A percentile compares a stretch with the other conserved stretches of the same genome.
These are phyloP conservation scores for Bombus pascuorum DNA, from an alignment of 1,140 invertebrate species.

Conservation along the genomic window DNA sequence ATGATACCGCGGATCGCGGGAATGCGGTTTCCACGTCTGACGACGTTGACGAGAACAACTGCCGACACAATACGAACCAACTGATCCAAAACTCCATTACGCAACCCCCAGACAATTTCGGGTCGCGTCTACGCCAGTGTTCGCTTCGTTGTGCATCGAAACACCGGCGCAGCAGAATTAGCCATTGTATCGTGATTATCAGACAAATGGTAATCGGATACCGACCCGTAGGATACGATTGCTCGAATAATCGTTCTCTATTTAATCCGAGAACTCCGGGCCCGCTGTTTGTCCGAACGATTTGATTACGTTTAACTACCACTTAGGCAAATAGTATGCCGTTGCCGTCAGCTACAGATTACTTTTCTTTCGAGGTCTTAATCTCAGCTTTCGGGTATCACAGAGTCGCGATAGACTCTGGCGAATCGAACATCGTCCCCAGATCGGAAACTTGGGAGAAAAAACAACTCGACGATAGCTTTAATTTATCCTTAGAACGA, in stretches of 20 bases:
- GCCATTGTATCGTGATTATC: conserved; percentile 45
- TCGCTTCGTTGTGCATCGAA: conserved; percentile 16
- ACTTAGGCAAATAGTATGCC: conserved; percentile 27
- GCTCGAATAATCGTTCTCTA: conserved; percentile 39
- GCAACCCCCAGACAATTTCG: conserved; percentile 47
- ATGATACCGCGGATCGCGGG: conserved; percentile 27
- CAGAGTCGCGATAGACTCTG: too few species aligned
- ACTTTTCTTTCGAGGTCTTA: conserved; percentile 12
- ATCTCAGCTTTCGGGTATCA: too few species aligned
- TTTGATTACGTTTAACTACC: conserved; percentile 38
- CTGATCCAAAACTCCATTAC: conserved; percentile 63
- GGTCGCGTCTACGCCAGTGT: conserved; percentile 1
- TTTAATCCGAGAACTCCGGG: conserved; percentile 27
- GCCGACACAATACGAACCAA: conserved; percentile 43
- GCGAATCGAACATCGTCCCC: too few species aligned
- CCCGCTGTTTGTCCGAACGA: conserved; percentile 10
- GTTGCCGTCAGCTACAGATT: conserved; percentile 13
- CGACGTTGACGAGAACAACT: conserved; percentile 62
- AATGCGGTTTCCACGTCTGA: conserved; percentile 57
- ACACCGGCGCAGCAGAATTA: conserved; percentile 23
- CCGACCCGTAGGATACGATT: conserved; percentile 23
- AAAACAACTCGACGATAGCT: too few species aligned
- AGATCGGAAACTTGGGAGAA: too few species aligned
- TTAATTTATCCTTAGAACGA: too few species aligned
- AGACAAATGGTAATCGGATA: conserved; percentile 55